Percentiles rank a stretch among this genome's conserved stretches.
Conservation (phyloP, 2,113 vertebrate genomes). For the Leptobrachium leishanense region DNA sequence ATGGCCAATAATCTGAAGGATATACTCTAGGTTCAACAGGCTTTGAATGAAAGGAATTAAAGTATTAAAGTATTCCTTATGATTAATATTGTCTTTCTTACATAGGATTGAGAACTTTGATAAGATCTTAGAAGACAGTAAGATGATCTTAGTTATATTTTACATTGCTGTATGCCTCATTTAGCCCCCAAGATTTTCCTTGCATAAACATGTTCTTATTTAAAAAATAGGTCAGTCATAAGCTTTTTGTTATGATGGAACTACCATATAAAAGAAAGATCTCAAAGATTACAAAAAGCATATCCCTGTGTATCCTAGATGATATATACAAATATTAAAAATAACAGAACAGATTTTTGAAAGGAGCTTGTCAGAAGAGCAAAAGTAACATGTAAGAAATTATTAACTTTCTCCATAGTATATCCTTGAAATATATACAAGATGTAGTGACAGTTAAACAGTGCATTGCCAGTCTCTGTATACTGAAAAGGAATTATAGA, state of each 20-base stretch:
- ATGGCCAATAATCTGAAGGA: constrained; percentile 55
- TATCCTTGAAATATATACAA: too few relatives aligned
- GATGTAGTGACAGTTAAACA: too few relatives aligned
- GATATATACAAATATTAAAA: too few relatives aligned
- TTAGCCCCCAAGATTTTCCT: constrained; percentile 57
- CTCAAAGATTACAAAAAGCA: background rate
- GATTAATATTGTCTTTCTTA: constrained; percentile 65
- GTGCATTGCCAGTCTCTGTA: too few relatives aligned
- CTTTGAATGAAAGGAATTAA: constrained; percentile 66
- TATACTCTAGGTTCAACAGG: constrained; percentile 50
- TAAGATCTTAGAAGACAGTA: constrained; percentile 60
- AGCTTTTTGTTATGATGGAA: constrained; percentile 22
- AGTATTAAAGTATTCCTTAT: constrained; percentile 72
- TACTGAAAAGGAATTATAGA: too few relatives aligned
- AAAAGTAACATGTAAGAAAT: too few relatives aligned
- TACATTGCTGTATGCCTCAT: constrained; percentile 52
- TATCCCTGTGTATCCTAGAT: background rate
- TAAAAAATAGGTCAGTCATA: constrained; percentile 58
- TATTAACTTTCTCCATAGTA: too few relatives aligned
- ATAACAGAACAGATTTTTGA: too few relatives aligned
- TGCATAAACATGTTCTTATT: constrained; percentile 50
- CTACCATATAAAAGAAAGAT: background rate
- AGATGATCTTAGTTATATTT: constrained; percentile 63
- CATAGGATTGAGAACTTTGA: constrained; percentile 57
- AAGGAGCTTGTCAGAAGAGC: too few relatives aligned